Evolutionary conservation across 1,140 invertebrate species (phyloP), one percentile per base, ranked within the genome.

Genomic region (Tetragonula clypearis): DNA sequence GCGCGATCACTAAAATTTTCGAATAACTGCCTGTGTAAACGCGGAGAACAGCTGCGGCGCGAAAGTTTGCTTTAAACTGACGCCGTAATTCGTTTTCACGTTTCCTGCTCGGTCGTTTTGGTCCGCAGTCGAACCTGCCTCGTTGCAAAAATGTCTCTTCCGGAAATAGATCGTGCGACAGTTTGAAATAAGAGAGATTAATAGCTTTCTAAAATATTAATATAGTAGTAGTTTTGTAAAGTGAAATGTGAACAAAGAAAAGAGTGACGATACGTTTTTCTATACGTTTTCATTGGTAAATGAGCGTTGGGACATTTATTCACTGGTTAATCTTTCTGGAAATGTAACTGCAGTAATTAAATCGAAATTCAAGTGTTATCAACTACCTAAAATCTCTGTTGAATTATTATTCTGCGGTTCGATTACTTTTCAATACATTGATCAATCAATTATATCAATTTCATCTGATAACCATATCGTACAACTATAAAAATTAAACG

Each of bases 1-100:
- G 35, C 35, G n/a, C 56, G n/a, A 76, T 56, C 80, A 56, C 60
- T 53, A 60, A 41, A 66, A 75, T 82, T 68, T 49, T 76, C 53
- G 49, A 66, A 35, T 23, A 4, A 26, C 9, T 15, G 2, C 41
- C 30, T 35, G 14, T 19, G 19, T 56, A 66, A 55, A 75, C 68
- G 58, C 1, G 21, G 0, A 26, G 8, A 35, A 26, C 26, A 65
- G 26, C 49, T 79, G 41, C 26, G 17, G 30, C 56, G 14, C 41
- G 23, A 35, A 35, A 30, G 19, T 58, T 65, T 41, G 17, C 12
- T 62, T 4, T 30, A 17, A 41, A 4, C 26, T 11, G 26, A 19
- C 56, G 23, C 21, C 65, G 55, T 74, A 74, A 74, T 26, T 62
- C 41, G 79, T 58, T 53, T 58, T 11, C 17, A 30, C 30, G 30